Evolutionary conservation across 2,888 invertebrate species (phyloP).

Genomic region (Leptinotarsa juncta): DNA sequence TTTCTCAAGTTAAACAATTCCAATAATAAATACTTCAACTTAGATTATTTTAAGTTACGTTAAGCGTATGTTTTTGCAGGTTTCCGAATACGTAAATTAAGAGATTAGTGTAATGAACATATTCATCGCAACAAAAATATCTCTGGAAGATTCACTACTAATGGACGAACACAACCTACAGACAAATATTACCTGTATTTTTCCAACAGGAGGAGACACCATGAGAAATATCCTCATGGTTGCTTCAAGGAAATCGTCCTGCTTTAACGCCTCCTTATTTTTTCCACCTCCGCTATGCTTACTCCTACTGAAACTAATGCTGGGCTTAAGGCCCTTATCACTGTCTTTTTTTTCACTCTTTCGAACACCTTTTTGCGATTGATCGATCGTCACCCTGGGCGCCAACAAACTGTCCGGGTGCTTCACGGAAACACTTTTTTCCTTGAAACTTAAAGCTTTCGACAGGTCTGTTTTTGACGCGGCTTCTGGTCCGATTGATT

Average conservation of each 20-base stretch:
- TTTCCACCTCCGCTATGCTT: conserved; percentile 47
- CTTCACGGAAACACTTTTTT: conserved; percentile 59
- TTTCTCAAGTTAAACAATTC: too few species aligned
- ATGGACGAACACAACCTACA: not conserved
- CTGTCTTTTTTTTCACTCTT: conserved; percentile 61
- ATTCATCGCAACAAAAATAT: too few species aligned
- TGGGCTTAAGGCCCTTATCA: conserved; percentile 57
- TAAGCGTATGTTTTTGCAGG: too few species aligned
- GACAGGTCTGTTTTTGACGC: conserved; percentile 53
- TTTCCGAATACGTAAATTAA: too few species aligned
- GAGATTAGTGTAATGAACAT: too few species aligned
- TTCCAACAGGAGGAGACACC: conserved; percentile 76
- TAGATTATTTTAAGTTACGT: too few species aligned
- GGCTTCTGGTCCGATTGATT: conserved; percentile 59
- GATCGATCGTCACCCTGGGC: conserved; percentile 46
- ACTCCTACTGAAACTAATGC: conserved; percentile 57
- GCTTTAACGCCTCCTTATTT: conserved; percentile 63
- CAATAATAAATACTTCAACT: too few species aligned
- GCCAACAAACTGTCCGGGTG: conserved; percentile 54
- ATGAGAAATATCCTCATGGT: conserved; percentile 81
- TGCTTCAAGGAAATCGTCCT: conserved; percentile 78
- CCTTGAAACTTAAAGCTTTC: conserved; percentile 60
- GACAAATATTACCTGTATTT: conserved; percentile 67
- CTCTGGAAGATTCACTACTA: not conserved
- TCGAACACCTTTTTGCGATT: conserved; percentile 60